Percentiles rank a stretch among this genome's conserved stretches.
These are phyloP conservation scores for Parnassius mnemosyne DNA, from an alignment of 2,888 invertebrate species.

Conservation along the genomic window DNA sequence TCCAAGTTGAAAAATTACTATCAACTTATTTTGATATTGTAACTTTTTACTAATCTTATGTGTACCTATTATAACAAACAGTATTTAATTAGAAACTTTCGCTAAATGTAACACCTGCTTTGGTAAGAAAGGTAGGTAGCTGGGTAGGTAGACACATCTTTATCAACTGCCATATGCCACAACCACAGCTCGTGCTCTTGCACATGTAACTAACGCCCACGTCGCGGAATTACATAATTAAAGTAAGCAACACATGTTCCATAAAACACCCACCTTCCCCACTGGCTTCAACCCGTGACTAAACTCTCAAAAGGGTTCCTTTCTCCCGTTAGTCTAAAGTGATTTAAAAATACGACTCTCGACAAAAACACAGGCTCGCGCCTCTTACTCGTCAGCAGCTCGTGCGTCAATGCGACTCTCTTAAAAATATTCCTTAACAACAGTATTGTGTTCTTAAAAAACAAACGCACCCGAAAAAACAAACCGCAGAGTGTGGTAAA, in stretches of 20 bases:
- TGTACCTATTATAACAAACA: background rate
- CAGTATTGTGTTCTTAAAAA: conserved; percentile 79
- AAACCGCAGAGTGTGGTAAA: conserved; percentile 76
- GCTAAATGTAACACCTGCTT: conserved; percentile 48
- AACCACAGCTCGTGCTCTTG: conserved; percentile 55
- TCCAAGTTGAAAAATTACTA: background rate
- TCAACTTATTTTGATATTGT: too few species aligned
- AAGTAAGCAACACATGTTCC: conserved; percentile 41
- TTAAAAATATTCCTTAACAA: conserved; percentile 73
- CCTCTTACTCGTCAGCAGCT: conserved; percentile 57
- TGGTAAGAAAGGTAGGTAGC: conserved; percentile 38
- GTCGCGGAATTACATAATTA: conserved; percentile 53
- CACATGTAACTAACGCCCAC: conserved; percentile 38
- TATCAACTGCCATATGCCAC: conserved; percentile 60
- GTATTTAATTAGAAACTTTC: background rate
- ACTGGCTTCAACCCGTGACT: conserved; percentile 64
- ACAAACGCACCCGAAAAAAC: conserved; percentile 77
- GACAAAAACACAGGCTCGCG: conserved; percentile 66
- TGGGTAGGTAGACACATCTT: conserved; percentile 30
- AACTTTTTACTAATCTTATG: too few species aligned
- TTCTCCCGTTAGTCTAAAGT: conserved; percentile 63
- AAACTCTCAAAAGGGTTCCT: conserved; percentile 63
- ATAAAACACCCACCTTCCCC: conserved; percentile 58
- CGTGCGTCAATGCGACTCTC: conserved; percentile 71
- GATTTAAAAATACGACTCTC: conserved; percentile 72